These are phyloP conservation scores for Allygus modestus DNA, from an alignment of 2,888 invertebrate species.

Conservation along the genomic window DNA sequence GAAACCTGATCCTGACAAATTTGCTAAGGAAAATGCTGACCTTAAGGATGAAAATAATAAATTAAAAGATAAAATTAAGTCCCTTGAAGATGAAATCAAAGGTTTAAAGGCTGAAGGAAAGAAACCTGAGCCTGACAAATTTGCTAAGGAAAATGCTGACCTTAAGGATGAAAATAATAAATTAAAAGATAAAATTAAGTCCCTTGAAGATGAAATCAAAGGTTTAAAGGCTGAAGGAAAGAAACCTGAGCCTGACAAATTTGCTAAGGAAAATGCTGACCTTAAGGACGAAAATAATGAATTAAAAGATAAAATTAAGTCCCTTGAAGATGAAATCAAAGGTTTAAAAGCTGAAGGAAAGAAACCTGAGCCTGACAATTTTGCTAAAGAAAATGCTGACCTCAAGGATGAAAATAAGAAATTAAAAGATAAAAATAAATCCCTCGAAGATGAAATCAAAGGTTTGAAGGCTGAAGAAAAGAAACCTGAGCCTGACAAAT, in stretches of 20 bases:
- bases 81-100: background rate
- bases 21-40: background rate
- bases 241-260: background rate
- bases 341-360: background rate
- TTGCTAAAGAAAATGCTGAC: background rate
- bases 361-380: background rate
- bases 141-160: background rate
- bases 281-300: background rate
- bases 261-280: background rate
- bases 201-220: background rate
- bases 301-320: conserved; percentile 19
- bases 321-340: conserved; percentile 17
- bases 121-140: background rate
- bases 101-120: background rate
- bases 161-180: background rate
- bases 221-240: background rate
- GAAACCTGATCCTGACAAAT: background rate
- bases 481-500: background rate
- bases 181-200: conserved; percentile 6
- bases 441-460: background rate
- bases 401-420: background rate
- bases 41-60: conserved; percentile 10
- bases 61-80: background rate
- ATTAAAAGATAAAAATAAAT: conserved; percentile 6
- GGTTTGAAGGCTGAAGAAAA: background rate